Evolutionary conservation across 2,113 vertebrate species (phyloP).

Genomic region (Euleptes europaea): DNA sequence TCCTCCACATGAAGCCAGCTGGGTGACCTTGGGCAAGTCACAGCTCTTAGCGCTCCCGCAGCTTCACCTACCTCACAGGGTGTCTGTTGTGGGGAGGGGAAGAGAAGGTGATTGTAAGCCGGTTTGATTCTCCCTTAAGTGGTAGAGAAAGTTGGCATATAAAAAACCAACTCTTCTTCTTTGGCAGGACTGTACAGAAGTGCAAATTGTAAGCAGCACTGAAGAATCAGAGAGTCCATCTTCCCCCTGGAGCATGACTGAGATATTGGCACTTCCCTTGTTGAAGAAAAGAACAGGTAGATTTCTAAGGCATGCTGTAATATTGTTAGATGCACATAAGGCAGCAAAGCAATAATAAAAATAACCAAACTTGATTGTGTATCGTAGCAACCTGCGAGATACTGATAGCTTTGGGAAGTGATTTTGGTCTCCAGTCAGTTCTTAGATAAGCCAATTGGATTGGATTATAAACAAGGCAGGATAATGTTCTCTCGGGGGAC

Average conservation of each 20-base stretch:
- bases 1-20: no score
- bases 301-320: conserved; percentile 25
- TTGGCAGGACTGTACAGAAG: fast-evolving
- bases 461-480: background rate
- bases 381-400: background rate
- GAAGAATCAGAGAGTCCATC: background rate
- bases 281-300: background rate
- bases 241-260: background rate
- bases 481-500: background rate
- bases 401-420: background rate
- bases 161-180: no score
- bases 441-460: background rate
- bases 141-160: no score
- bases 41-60: no score
- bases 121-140: no score
- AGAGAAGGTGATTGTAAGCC: no score
- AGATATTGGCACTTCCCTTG: conserved; percentile 33
- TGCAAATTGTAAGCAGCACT: background rate
- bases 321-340: conserved; percentile 21
- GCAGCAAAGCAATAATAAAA: conserved; percentile 39
- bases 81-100: no score
- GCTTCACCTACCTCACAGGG: no score
- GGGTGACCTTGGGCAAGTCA: no score
- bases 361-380: background rate
- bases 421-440: background rate